Conservation (phyloP, 2,797 vertebrate species). For the Channa striata region DNA sequence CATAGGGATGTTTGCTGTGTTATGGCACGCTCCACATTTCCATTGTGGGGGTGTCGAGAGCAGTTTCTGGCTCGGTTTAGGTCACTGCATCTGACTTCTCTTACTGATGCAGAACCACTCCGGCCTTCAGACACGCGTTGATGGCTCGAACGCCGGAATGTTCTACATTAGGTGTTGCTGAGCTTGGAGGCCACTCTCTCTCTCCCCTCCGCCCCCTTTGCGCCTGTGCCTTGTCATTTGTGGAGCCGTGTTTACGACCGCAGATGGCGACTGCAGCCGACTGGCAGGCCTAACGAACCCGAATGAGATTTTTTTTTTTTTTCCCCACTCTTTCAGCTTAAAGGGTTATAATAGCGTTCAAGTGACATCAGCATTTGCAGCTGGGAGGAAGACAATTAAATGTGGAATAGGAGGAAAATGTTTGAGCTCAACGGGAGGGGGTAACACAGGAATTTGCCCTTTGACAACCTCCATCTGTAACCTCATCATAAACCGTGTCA, state of each 20-base stretch:
- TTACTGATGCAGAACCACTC: slow-evolving; percentile 63
- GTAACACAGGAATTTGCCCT: slow-evolving; percentile 67
- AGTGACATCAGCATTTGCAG: slow-evolving; percentile 83
- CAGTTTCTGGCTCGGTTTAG: slow-evolving; percentile 38
- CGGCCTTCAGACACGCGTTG: slow-evolving; percentile 58
- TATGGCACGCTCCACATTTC: slow-evolving; percentile 4
- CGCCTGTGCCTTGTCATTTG: slow-evolving; percentile 32
- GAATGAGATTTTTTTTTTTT: slow-evolving; percentile 46
- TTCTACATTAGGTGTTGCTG: slow-evolving; percentile 44
- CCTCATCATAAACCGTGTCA: slow-evolving; percentile 68
- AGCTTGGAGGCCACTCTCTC: slow-evolving; percentile 15
- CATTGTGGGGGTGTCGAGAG: slow-evolving; percentile 40
- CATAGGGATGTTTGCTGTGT: slow-evolving; percentile 9
- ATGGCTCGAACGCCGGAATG: slow-evolving; percentile 18
- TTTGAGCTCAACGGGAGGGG: slow-evolving; percentile 42
- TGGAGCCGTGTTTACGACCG: slow-evolving; percentile 62
- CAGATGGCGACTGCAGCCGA: slow-evolving; percentile 64
- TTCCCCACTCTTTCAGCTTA: slow-evolving; percentile 45
- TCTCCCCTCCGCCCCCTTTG: slow-evolving; percentile 5
- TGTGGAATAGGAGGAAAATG: slow-evolving; percentile 55
- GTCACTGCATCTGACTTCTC: slow-evolving; percentile 35
- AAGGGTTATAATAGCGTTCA: slow-evolving; percentile 71
- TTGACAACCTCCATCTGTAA: slow-evolving; percentile 67
- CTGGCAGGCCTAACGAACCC: slow-evolving; percentile 50
- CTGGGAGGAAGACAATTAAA: slow-evolving; percentile 79